phyloP scores from a whole-genome alignment of 2,888 invertebrate species.

The Oscheius sp. region DNA sequence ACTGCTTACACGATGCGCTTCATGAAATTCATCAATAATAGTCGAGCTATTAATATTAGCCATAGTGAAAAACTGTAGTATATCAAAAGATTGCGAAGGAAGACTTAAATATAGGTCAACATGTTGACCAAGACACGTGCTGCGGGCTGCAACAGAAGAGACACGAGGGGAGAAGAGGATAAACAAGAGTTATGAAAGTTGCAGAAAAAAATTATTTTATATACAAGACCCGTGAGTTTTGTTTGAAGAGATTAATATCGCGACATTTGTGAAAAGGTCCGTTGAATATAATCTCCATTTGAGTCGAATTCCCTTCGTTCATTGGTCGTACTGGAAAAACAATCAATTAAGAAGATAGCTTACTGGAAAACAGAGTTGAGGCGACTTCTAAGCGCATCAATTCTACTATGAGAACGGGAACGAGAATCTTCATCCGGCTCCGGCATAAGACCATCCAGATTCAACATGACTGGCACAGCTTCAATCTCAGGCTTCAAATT shows the following conservation, averaged over 20 bases:
- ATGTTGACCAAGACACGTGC: too few relatives aligned
- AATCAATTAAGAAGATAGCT: background rate
- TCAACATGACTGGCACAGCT: background rate
- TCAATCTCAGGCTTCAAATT: background rate
- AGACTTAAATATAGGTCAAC: too few relatives aligned
- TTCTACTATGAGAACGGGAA: constrained; percentile 2
- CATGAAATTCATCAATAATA: too few relatives aligned
- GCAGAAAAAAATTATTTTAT: too few relatives aligned
- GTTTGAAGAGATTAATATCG: constrained; percentile 8
- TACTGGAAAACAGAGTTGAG: constrained; percentile 2
- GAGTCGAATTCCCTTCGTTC: constrained; percentile 23
- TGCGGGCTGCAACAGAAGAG: too few relatives aligned
- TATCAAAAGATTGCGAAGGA: too few relatives aligned
- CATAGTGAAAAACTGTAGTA: too few relatives aligned
- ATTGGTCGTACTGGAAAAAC: background rate
- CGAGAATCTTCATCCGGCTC: constrained; percentile 6
- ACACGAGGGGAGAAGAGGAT: too few relatives aligned
- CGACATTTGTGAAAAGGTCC: constrained; percentile 27
- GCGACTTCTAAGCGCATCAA: constrained; percentile 5
- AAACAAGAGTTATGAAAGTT: too few relatives aligned
- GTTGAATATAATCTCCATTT: constrained; percentile 12
- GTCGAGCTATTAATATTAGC: too few relatives aligned
- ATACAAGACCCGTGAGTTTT: too few relatives aligned
- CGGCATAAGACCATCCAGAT: constrained; percentile 6
- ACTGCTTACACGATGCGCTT: too few relatives aligned